Percentiles rank a stretch among this genome's conserved stretches.
These are phyloP conservation scores for Helicoverpa armigera DNA, from an alignment of 1,140 invertebrate species.

Conservation along the genomic window DNA sequence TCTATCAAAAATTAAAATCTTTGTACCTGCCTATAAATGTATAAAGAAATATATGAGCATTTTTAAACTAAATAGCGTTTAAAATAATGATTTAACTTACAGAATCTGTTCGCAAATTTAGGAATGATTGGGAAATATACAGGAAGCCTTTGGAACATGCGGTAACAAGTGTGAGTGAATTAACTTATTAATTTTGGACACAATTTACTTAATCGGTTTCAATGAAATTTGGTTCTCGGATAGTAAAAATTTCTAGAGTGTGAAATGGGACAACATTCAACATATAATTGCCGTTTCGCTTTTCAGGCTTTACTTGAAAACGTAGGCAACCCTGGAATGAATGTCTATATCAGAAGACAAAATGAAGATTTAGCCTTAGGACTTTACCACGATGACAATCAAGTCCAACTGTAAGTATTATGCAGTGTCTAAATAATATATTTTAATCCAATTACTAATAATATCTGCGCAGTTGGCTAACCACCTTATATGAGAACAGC, in stretches of 20 bases:
- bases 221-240: neutral
- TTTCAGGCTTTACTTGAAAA: conserved; percentile 68
- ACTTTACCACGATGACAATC: conserved; percentile 65
- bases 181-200: neutral
- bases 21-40: no score
- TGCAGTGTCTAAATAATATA: no score
- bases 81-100: conserved; percentile 29
- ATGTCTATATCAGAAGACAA: conserved; percentile 63
- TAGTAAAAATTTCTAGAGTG: neutral
- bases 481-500: no score
- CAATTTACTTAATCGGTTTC: neutral
- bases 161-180: conserved; percentile 60
- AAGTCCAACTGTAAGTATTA: conserved; percentile 68
- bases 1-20: no score
- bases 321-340: conserved; percentile 67
- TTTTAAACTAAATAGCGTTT: no score
- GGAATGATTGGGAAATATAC: conserved; percentile 62
- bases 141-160: conserved; percentile 66
- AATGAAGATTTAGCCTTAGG: conserved; percentile 61
- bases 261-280: neutral
- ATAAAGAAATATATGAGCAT: no score
- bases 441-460: no score
- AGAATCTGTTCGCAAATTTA: conserved; percentile 60
- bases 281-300: neutral
- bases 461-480: no score